Evolutionary conservation across 1,140 invertebrate species (phyloP).

Genomic region (Bombus difficillimus): DNA sequence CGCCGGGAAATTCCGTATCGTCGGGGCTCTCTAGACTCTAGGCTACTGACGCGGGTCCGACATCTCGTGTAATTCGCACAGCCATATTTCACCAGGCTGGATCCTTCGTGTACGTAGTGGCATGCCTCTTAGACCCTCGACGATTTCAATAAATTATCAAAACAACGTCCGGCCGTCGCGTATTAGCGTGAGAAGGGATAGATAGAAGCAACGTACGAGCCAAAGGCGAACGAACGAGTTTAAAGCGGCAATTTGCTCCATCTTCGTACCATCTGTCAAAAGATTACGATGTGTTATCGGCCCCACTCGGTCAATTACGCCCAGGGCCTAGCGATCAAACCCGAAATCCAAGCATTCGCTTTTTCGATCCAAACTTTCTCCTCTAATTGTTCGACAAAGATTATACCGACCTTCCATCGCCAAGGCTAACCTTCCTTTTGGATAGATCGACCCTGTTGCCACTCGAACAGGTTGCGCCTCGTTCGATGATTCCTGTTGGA

Average conservation of each 20-base stretch:
- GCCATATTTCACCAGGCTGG: constrained; percentile 66
- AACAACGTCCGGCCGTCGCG: constrained; percentile 61
- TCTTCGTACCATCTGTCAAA: constrained; percentile 79
- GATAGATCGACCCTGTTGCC: neutral
- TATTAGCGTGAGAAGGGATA: constrained; percentile 67
- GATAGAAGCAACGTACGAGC: constrained; percentile 8
- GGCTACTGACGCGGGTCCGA: constrained; percentile 66
- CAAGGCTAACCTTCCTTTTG: constrained; percentile 9
- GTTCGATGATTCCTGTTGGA: neutral
- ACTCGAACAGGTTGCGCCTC: neutral
- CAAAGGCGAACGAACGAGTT: constrained; percentile 54
- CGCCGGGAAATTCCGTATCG: constrained; percentile 64
- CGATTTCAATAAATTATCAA: constrained; percentile 77
- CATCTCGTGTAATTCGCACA: constrained; percentile 70
- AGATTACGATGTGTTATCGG: constrained; percentile 66
- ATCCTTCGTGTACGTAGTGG: constrained; percentile 47
- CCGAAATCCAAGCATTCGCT: neutral
- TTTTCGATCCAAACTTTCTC: constrained; percentile 38
- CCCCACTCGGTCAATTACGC: constrained; percentile 50
- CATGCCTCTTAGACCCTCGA: constrained; percentile 63
- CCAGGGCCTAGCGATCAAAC: neutral
- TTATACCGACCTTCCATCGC: constrained; percentile 31
- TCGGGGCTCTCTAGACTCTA: constrained; percentile 5
- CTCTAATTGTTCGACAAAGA: constrained; percentile 52
- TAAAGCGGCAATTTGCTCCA: constrained; percentile 77